These are phyloP conservation scores for Aselliscus stoliczkanus DNA, from an alignment of 2,797 vertebrate genomes.

Conservation along the genomic window DNA sequence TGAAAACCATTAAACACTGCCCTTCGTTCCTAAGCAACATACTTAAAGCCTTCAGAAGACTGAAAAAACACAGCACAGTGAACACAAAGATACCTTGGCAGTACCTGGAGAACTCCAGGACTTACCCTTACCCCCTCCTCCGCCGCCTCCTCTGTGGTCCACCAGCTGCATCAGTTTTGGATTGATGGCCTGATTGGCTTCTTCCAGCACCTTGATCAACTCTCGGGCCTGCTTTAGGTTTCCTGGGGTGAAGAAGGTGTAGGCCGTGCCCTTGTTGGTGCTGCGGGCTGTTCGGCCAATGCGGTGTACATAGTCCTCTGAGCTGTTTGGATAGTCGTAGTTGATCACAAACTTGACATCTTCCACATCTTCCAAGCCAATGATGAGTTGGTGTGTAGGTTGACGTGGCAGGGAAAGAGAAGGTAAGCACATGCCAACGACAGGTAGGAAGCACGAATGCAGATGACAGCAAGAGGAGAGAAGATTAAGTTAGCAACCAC, in stretches of 20 bases:
- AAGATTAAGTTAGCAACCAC: conserved; percentile 81
- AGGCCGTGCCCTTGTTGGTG: conserved; percentile 98
- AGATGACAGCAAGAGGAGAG: conserved; percentile 86
- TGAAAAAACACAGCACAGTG: neutral
- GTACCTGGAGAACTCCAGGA: conserved; percentile 70
- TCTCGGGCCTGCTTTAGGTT: conserved; percentile 96
- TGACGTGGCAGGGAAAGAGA: conserved; percentile 80
- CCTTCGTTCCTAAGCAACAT: neutral
- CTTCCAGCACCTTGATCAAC: conserved; percentile 94
- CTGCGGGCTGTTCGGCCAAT: conserved; percentile 98
- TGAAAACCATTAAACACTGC: neutral
- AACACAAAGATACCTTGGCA: conserved; percentile 31
- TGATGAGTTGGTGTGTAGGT: conserved; percentile 75
- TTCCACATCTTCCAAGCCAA: conserved; percentile 91
- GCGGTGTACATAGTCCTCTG: conserved; percentile 97
- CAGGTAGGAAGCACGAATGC: conserved; percentile 85
- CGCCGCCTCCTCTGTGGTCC: conserved; percentile 90
- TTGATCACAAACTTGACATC: conserved; percentile 99
- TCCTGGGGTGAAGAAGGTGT: conserved; percentile 98
- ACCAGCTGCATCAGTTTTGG: conserved; percentile 96
- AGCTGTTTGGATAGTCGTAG: conserved; percentile 98
- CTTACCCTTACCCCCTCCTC: conserved; percentile 87
- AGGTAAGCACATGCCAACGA: conserved; percentile 85
- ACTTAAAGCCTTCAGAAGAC: neutral
- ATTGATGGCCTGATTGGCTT: conserved; percentile 97